Evolutionary conservation across 1,140 invertebrate species (phyloP).

Genomic region (Zaprionus lachaisei): DNA sequence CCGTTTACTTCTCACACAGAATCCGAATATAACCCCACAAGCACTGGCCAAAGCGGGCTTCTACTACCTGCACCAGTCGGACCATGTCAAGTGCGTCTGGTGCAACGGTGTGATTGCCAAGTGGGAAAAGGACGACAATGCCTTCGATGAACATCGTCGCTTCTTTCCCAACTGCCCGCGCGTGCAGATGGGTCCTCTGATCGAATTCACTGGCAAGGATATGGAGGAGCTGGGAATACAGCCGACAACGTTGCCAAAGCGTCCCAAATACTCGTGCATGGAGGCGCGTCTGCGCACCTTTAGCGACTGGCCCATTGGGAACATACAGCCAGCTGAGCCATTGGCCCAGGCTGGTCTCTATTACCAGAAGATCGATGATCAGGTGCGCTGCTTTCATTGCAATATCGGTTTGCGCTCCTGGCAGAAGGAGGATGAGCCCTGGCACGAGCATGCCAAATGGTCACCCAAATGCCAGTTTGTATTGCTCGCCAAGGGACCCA

Average conservation of each 20-base stretch:
- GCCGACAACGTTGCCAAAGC: constrained; percentile 87
- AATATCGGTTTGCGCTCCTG: constrained; percentile 94
- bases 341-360: constrained; percentile 92
- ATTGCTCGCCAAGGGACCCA: constrained; percentile 90
- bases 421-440: constrained; percentile 93
- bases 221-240: constrained; percentile 88
- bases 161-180: constrained; percentile 89
- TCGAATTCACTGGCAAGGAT: constrained; percentile 82
- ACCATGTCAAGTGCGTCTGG: constrained; percentile 93
- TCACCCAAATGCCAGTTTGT: constrained; percentile 94
- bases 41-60: constrained; percentile 92
- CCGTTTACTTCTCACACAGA: constrained; percentile 43
- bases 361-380: constrained; percentile 87
- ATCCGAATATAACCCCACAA: constrained; percentile 86
- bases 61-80: constrained; percentile 83
- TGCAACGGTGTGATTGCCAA: constrained; percentile 89
- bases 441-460: constrained; percentile 96
- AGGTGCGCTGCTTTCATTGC: constrained; percentile 96
- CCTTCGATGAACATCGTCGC: constrained; percentile 90
- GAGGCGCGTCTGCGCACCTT: constrained; percentile 89
- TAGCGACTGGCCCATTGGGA: constrained; percentile 87
- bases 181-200: constrained; percentile 76
- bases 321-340: constrained; percentile 88
- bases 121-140: constrained; percentile 91
- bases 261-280: constrained; percentile 87